Base-by-base conservation (phyloP, 1,140 invertebrate species). In the Metaphire vulgaris region DNA sequence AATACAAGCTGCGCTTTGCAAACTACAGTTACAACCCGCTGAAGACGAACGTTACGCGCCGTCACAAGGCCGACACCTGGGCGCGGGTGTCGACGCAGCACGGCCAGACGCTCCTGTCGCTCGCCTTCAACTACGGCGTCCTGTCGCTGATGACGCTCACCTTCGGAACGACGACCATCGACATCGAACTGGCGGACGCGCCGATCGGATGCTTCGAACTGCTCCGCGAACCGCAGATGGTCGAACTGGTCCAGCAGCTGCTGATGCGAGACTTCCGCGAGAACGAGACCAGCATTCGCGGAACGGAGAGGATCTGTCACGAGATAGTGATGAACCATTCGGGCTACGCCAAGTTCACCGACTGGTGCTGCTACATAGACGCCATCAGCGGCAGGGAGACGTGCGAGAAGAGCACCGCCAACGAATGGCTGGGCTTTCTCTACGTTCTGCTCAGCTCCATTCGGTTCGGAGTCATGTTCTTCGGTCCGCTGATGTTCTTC, bases 121-220 rank as follows among this genome's bases (percentile, higher is more conserved):
- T 85, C 33, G 82, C 83, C 0, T 85, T 85, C 72, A 81, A 85
- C 75, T 85, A 84, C 76, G 83, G 84, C 72, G 80, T 85, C 21
- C 74, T 85, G 21, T 85, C 83, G 16, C 80, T 85, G 79, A 81
- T 81, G 34, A 84, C 84, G 29, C 82, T 33, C 15, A 78, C 77
- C n/a, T 75, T 78, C 29, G 77, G 77, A 28, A 72, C 69, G 1
- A 74, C 1, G 28, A 68, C 70, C 14, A 74, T 81, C 0, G 56
- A 79, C 0, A 76, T 85, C 6, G 72, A 74, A 2, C 69, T 85
- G 2, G 41, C 66, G 31, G 83, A 85, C 77, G 41, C 31, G 14
- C 83, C 83, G 0, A 74, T 41, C 1, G 83, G 83, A 16, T 85
- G 84, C 76, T 83, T 85, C 72, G 72, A 76, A 28, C 78, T 79